Percentiles rank a stretch among this genome's conserved stretches.
These are phyloP conservation scores for Balanococcus diminutus DNA, from an alignment of 2,888 invertebrate species.

Conservation along the genomic window DNA sequence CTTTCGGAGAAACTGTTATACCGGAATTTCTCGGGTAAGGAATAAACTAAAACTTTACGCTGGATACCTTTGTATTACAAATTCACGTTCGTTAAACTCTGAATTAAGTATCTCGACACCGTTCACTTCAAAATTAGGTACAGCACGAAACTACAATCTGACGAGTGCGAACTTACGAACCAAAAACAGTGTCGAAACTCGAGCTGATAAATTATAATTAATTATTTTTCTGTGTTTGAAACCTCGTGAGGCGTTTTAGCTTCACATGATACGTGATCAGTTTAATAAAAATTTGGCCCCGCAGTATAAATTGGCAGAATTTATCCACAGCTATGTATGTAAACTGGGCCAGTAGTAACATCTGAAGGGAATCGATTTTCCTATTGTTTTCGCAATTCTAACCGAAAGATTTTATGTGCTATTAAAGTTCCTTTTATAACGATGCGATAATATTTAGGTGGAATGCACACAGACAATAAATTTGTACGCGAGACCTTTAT, in stretches of 20 bases:
- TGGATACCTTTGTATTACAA: background rate
- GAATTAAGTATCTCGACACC: background rate
- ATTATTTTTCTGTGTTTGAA: background rate
- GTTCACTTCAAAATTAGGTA: background rate
- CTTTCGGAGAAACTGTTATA: background rate
- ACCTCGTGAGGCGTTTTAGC: background rate
- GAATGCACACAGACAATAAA: conserved; percentile 14
- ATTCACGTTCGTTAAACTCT: background rate
- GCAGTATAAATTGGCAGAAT: background rate
- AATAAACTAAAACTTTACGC: background rate
- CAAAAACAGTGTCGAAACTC: background rate
- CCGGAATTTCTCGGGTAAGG: background rate
- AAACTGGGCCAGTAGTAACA: conserved; percentile 19
- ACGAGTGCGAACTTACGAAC: background rate
- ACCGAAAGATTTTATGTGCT: conserved; percentile 9
- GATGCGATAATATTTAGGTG: background rate
- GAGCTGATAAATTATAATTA: background rate
- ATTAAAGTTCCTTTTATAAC: background rate
- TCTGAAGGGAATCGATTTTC: conserved; percentile 2
- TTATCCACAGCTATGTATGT: background rate
- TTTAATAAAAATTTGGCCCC: background rate
- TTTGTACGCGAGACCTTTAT: background rate
- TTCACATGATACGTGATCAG: background rate
- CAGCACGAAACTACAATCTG: background rate
- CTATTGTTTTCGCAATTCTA: background rate